These are phyloP conservation scores for Teleopsis dalmanni DNA, from an alignment of 1,140 invertebrate genomes.

Conservation along the genomic window DNA sequence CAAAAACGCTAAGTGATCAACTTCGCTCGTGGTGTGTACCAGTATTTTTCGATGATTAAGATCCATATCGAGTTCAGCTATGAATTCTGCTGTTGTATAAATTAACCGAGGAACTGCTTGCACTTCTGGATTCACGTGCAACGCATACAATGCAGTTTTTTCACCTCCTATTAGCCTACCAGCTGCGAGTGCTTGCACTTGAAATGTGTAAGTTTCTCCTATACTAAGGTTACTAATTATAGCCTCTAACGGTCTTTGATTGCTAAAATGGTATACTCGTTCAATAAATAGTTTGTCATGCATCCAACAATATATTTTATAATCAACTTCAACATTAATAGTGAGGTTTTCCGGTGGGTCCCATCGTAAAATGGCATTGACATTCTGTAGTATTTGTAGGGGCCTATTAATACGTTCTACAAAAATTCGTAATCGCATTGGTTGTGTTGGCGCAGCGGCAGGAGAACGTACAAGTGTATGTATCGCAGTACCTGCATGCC, in stretches of 20 bases:
- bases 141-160: conserved; percentile 45
- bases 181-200: conserved; percentile 71
- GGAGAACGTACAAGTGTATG: conserved; percentile 56
- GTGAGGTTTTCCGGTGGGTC: conserved; percentile 62
- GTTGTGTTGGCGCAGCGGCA: conserved; percentile 62
- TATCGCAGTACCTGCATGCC: conserved; percentile 63
- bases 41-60: conserved; percentile 44
- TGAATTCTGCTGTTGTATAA: conserved; percentile 61
- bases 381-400: conserved; percentile 17
- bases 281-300: conserved; percentile 22
- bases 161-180: conserved; percentile 50
- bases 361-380: conserved; percentile 64
- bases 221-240: conserved; percentile 23
- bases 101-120: conserved; percentile 70
- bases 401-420: conserved; percentile 47
- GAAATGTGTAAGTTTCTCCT: conserved; percentile 56
- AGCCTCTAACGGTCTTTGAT: conserved; percentile 16
- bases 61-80: conserved; percentile 68
- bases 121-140: conserved; percentile 50
- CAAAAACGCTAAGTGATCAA: conserved; percentile 56
- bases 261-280: conserved; percentile 19
- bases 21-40: conserved; percentile 42
- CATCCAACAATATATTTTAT: conserved; percentile 33
- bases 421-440: conserved; percentile 61
- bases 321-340: conserved; percentile 33